phyloP scores from a whole-genome alignment of 2,888 invertebrate genomes.

The Dermolepida albohirtum region DNA sequence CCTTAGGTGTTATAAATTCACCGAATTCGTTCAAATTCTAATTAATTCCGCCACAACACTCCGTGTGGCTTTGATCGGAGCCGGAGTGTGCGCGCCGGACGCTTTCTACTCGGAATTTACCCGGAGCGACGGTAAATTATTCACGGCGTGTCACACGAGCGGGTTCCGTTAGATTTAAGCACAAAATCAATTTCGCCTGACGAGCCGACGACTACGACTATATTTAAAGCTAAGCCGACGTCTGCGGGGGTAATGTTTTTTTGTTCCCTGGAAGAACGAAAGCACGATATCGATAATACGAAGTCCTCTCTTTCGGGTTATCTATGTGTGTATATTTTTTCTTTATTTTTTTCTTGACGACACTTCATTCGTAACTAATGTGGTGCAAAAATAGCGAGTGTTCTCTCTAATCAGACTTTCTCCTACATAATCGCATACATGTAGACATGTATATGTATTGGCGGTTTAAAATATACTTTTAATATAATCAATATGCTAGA shows the following conservation, averaged over 20 bases:
- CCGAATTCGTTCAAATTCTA: slow-evolving; percentile 25
- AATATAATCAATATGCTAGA: too few relatives aligned
- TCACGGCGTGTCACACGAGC: slow-evolving; percentile 21
- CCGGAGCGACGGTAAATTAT: slow-evolving; percentile 22
- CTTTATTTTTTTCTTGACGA: too few relatives aligned
- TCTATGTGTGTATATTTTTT: too few relatives aligned
- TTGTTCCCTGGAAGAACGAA: too few relatives aligned
- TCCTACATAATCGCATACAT: too few relatives aligned
- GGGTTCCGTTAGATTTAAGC: slow-evolving; percentile 26
- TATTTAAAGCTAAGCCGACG: slow-evolving; percentile 11
- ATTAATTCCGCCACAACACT: slow-evolving; percentile 30
- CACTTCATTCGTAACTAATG: too few relatives aligned
- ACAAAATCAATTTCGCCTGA: slow-evolving; percentile 30
- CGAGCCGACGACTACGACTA: slow-evolving; percentile 21
- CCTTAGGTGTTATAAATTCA: slow-evolving; percentile 21
- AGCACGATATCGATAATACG: too few relatives aligned
- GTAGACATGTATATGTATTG: too few relatives aligned
- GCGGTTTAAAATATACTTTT: too few relatives aligned
- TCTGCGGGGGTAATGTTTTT: background rate
- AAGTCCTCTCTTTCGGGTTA: too few relatives aligned
- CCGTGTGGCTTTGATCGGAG: slow-evolving; percentile 5
- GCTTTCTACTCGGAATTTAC: slow-evolving; percentile 2
- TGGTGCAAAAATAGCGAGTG: too few relatives aligned
- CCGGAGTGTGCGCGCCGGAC: slow-evolving; percentile 2
- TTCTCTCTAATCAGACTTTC: too few relatives aligned